Base-by-base conservation (phyloP, 2,113 vertebrate species). In the Agelaius tricolor region DNA sequence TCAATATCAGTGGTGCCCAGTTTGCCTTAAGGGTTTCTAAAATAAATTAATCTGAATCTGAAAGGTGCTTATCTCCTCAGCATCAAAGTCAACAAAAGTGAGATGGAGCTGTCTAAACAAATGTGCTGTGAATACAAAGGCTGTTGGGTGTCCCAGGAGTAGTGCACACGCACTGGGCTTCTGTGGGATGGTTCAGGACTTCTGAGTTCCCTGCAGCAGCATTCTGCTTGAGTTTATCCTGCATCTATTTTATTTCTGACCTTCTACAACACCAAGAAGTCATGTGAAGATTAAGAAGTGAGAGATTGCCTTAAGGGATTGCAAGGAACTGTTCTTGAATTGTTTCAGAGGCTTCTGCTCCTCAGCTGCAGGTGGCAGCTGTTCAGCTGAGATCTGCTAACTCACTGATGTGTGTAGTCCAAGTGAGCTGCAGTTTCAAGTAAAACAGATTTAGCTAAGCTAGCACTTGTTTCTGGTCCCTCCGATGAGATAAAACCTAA, bases 131-230 rank as follows among this genome's bases (percentile, higher is more conserved):
- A 2, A 1, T 41, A 51, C 16, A 71, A 75, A 84, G n/a, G 28
- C 23, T 58, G 10, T 10, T 63, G 26, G 23, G 21, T 51, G 14
- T 77, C 43, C 52, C 51, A 51, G 52, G 55, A 54, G 11, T 6
- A 54, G 35, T 13, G 39, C 20, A 69, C 9, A 19, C 11, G 17
- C 0, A 0, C 37, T 44, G 15, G 13, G 14, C 8, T 66, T 19
- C 0, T 0, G 3, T 47, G n/a, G 31, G 18, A 31, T 74, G 6
- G n/a, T 35, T 7, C 14, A 89, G 44, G 7, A 13, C 21, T 15
- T 43, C 41, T 23, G 33, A 27, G 43, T 5, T 46, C n/a, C 41
- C 62, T 58, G 57, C 31, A 79, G 58, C 28, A 82, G 10, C 33
- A 47, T 33, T 55, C 68, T 55, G 7, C 16, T 54, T 9, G 7